phyloP scores from a whole-genome alignment of 2,888 invertebrate species.

The Crepidodera aurea region DNA sequence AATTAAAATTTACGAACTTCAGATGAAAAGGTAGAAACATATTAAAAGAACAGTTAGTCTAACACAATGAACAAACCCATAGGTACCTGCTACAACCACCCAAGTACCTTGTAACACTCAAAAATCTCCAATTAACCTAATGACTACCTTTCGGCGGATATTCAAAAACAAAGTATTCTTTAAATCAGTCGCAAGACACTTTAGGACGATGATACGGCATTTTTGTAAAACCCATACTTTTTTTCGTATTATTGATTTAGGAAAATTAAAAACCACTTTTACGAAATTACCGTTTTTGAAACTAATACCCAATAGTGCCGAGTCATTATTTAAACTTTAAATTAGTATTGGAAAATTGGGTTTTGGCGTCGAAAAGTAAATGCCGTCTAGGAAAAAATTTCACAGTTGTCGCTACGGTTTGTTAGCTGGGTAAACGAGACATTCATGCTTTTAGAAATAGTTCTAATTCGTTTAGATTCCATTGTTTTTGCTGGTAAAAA shows the following conservation, averaged over 20 bases:
- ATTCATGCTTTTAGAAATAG: conserved; percentile 39
- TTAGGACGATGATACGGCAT: conserved; percentile 49
- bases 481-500: conserved; percentile 35
- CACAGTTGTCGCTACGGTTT: conserved; percentile 50
- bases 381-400: conserved; percentile 51
- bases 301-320: conserved; percentile 44
- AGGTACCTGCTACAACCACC: conserved; percentile 18
- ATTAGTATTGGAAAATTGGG: conserved; percentile 49
- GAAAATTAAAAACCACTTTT: conserved; percentile 52
- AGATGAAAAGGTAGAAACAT: not conserved
- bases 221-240: conserved; percentile 41
- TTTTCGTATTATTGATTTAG: conserved; percentile 49
- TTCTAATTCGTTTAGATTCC: conserved; percentile 39
- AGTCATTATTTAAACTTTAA: conserved; percentile 51
- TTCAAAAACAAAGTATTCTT: conserved; percentile 48
- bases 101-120: conserved; percentile 29
- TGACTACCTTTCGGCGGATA: conserved; percentile 46
- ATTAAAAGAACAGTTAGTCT: not conserved
- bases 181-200: conserved; percentile 45
- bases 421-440: conserved; percentile 49
- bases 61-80: not conserved
- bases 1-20: too few species aligned
- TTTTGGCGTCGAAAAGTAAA: conserved; percentile 50
- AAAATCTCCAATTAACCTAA: conserved; percentile 47
- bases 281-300: conserved; percentile 47